Evolutionary conservation across 2,888 invertebrate species (phyloP).

Genomic region (Apodemia mormo): DNA sequence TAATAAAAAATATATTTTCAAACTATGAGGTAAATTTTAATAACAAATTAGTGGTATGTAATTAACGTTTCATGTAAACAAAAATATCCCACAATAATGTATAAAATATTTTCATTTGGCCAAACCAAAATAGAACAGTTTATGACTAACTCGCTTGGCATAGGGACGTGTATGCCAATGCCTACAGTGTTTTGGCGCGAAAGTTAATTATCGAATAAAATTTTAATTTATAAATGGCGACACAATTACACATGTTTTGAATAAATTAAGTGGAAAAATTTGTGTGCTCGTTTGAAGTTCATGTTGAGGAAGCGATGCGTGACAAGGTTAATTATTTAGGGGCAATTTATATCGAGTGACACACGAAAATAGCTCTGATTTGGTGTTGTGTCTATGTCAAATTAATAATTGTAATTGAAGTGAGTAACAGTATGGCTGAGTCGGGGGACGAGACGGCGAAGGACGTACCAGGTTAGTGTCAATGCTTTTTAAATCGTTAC

Average conservation of each 20-base stretch:
- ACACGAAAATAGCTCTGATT: constrained; percentile 36
- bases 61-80: constrained; percentile 31
- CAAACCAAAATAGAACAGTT: constrained; percentile 71
- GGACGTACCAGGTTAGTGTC: constrained; percentile 40
- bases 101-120: constrained; percentile 57
- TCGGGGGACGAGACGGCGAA: constrained; percentile 42
- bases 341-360: constrained; percentile 44
- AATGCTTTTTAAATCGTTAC: background rate
- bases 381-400: constrained; percentile 33
- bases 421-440: constrained; percentile 47
- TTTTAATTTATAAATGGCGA: constrained; percentile 17
- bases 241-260: constrained; percentile 21
- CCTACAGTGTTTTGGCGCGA: constrained; percentile 49
- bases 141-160: constrained; percentile 54
- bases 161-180: constrained; percentile 53
- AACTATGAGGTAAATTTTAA: constrained; percentile 13
- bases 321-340: constrained; percentile 48
- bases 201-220: constrained; percentile 39
- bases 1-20: background rate
- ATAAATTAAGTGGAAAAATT: constrained; percentile 26
- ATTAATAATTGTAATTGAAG: constrained; percentile 33
- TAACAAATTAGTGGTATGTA: constrained; percentile 26
- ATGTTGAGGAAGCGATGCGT: constrained; percentile 46
- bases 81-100: constrained; percentile 43
- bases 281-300: constrained; percentile 36